phyloP scores from a whole-genome alignment of 1,140 invertebrate species.

The Ooceraea biroi region DNA sequence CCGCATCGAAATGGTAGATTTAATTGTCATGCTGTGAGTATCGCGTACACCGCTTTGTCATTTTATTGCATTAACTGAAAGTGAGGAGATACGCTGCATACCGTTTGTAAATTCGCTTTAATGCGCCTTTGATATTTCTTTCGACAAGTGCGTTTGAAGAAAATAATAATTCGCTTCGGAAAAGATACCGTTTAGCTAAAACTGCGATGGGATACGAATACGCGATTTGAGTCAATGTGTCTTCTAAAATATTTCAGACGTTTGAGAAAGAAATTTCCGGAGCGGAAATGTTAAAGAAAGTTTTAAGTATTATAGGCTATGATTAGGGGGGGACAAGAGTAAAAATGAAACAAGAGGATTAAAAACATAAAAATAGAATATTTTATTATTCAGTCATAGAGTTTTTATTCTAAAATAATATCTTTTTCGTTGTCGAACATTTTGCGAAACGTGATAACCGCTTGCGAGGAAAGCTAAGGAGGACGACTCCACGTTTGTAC shows the following conservation, averaged over 20 bases:
- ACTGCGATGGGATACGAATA: not conserved
- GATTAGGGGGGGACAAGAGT: not conserved
- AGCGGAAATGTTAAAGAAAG: too few species aligned
- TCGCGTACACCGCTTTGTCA: slow-evolving; percentile 51
- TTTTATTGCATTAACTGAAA: slow-evolving; percentile 59
- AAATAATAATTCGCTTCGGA: not conserved
- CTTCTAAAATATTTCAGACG: not conserved
- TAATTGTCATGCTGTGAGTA: slow-evolving; percentile 59
- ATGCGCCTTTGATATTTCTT: slow-evolving; percentile 48
- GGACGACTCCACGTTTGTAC: slow-evolving; percentile 66
- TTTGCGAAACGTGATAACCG: slow-evolving; percentile 60
- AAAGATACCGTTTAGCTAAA: not conserved
- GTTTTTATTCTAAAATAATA: slow-evolving; percentile 77
- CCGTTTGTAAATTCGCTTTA: slow-evolving; percentile 53
- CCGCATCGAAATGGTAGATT: slow-evolving; percentile 62
- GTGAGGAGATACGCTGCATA: slow-evolving; percentile 45
- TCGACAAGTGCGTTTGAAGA: slow-evolving; percentile 17
- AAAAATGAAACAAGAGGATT: slow-evolving; percentile 57
- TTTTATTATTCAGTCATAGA: slow-evolving; percentile 81
- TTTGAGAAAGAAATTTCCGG: not conserved
- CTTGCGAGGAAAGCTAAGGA: slow-evolving; percentile 69
- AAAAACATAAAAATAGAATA: slow-evolving; percentile 80
- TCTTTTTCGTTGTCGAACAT: slow-evolving; percentile 66
- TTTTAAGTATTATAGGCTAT: too few species aligned
- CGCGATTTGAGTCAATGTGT: not conserved